A percentile compares a stretch with the other conserved stretches of the same genome.
Evolutionary conservation across 1,140 invertebrate genomes (phyloP).

Genomic region (Diabrotica undecimpunctata): DNA sequence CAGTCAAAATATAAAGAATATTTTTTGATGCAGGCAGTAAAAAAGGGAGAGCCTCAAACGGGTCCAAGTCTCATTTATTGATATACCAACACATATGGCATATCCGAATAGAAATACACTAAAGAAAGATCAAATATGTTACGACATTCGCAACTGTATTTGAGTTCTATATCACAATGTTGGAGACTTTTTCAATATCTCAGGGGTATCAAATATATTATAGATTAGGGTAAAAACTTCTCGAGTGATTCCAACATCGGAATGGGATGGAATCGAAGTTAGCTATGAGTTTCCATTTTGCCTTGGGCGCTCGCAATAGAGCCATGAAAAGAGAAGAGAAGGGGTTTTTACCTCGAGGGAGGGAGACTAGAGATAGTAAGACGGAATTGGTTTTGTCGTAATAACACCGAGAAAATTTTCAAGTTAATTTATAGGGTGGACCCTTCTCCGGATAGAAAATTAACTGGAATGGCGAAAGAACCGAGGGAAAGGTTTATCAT

Average conservation of each 20-base stretch:
- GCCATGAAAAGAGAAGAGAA: neutral
- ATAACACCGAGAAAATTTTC: conserved; percentile 1
- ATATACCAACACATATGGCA: neutral
- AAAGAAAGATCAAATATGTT: conserved; percentile 27
- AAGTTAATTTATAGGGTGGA: neutral
- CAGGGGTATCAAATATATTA: conserved; percentile 41
- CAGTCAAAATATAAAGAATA: neutral
- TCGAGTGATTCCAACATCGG: conserved; percentile 29
- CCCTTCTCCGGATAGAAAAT: neutral
- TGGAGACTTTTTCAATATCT: conserved; percentile 35
- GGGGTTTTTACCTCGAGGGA: neutral
- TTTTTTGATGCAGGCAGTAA: neutral
- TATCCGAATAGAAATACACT: conserved; percentile 17
- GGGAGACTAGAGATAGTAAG: conserved; percentile 2
- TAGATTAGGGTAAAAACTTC: conserved; percentile 35
- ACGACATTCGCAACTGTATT: conserved; percentile 29
- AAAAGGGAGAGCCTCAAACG: neutral
- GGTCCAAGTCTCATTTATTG: neutral
- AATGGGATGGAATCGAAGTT: conserved; percentile 8
- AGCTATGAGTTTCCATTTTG: conserved; percentile 4
- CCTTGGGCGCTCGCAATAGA: conserved; percentile 1
- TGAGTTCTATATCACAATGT: conserved; percentile 25
- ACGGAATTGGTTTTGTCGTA: conserved; percentile 1
- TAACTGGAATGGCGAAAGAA: neutral
- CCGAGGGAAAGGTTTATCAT: too few relatives aligned